phyloP scores from a whole-genome alignment of 1,140 invertebrate genomes.

The Colletes latitarsis region DNA sequence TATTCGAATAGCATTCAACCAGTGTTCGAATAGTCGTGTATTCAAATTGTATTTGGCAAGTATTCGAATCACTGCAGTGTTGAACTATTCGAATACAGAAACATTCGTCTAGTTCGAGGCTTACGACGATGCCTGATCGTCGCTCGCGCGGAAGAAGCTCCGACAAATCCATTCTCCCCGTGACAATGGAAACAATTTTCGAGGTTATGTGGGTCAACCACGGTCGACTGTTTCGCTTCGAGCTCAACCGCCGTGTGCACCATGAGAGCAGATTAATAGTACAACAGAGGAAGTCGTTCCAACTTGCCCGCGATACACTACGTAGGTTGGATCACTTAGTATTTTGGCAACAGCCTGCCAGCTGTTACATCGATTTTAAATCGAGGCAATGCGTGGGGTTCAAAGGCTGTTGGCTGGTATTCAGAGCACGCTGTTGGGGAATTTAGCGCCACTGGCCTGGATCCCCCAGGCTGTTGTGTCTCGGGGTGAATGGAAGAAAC shows the following conservation, averaged over 20 bases:
- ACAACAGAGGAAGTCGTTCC: neutral
- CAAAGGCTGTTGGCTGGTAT: neutral
- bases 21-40: no score
- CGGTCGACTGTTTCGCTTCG: neutral
- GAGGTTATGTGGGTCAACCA: slow-evolving; percentile 43
- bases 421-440: neutral
- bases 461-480: neutral
- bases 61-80: no score
- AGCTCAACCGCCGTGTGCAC: neutral
- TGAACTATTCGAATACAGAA: no score
- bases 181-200: slow-evolving; percentile 59
- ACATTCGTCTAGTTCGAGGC: no score
- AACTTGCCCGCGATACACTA: neutral
- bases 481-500: neutral
- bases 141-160: slow-evolving; percentile 7
- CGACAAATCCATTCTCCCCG: slow-evolving; percentile 36
- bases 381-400: neutral
- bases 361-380: slow-evolving; percentile 10
- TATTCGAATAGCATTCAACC: no score
- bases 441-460: neutral
- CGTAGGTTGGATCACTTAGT: neutral
- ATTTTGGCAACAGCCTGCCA: neutral
- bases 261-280: slow-evolving; percentile 22
- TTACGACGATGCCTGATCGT: neutral
- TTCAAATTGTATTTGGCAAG: no score